Base-by-base conservation (phyloP, 2,113 vertebrate genomes). In the Xiphias gladius region DNA sequence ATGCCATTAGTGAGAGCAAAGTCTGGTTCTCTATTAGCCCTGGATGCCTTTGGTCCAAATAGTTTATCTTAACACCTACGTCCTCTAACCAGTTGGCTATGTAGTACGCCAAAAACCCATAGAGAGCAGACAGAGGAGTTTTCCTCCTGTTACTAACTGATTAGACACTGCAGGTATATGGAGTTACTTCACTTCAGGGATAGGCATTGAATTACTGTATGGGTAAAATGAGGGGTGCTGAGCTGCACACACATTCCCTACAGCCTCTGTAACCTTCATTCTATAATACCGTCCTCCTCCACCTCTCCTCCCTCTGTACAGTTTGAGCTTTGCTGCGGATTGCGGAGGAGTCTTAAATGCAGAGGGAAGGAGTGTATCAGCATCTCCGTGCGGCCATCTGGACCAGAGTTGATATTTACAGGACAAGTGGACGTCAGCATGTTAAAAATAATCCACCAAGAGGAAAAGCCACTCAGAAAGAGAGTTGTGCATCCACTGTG, bases 61-160 rank as follows among this genome's bases (percentile, higher is more conserved):
- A 46, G 83, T 74, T 84, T 35, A 74, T 65, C 22, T n/a, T 71
- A 52, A 61, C 69, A 73, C 68, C 46, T 46, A 74, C 76, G 37
- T 68, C 59, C 68, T 74, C 35, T 10, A 17, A 19, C 73, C 24
- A 76, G 76, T 67, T 90, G 80, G 70, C 46, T 70, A 68, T 80
- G 83, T 81, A 85, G 28, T 71, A 69, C 61, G 32, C 70, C 82
- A 73, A 80, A 83, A 67, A n/a, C 3, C 57, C 12, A 52, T 52
- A 70, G 61, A 22, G 11, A 57, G 77, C 64, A 66, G 62, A 75
- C 68, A 11, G 70, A 46, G 26, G 80, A 83, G 37, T 68, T 86
- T 75, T 87, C 76, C 55, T 79, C 57, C 82, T 28, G 72, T 84
- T 71, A 80, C 82, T 85, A 86, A 85, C 77, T 85, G 80, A 88